Evolutionary conservation across 1,140 invertebrate species (phyloP).

Genomic region (Zaprionus lachaisei): DNA sequence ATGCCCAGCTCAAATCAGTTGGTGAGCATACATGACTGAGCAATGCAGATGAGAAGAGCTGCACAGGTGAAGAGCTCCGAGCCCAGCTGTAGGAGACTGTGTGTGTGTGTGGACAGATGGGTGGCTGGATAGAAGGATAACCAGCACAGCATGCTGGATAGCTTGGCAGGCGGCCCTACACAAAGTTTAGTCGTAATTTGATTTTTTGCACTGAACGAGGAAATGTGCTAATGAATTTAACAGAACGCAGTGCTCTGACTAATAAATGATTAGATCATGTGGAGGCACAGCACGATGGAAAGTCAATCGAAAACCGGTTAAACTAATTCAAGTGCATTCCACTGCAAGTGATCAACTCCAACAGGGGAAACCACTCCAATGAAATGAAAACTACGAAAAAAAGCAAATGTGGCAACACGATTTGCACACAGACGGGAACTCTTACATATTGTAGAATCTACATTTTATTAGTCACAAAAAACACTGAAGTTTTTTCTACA

Average conservation of each 20-base stretch:
- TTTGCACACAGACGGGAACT: too few relatives aligned
- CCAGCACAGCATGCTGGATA: neutral
- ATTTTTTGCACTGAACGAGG: slow-evolving; percentile 22
- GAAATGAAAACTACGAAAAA: neutral
- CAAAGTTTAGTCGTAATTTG: slow-evolving; percentile 4
- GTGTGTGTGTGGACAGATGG: slow-evolving; percentile 9
- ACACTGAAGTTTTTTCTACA: too few relatives aligned
- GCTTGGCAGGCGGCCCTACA: neutral
- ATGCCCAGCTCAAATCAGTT: slow-evolving; percentile 69
- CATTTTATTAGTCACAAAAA: too few relatives aligned
- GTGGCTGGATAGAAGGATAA: slow-evolving; percentile 1
- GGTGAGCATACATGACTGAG: slow-evolving; percentile 72
- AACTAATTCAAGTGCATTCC: slow-evolving; percentile 2
- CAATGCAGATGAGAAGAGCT: slow-evolving; percentile 64
- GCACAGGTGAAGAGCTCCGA: slow-evolving; percentile 23
- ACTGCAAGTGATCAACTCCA: neutral
- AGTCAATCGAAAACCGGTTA: slow-evolving; percentile 21
- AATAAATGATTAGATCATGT: slow-evolving; percentile 39
- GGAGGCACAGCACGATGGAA: slow-evolving; percentile 9
- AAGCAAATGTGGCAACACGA: too few relatives aligned
- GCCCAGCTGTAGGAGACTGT: neutral
- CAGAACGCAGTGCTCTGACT: slow-evolving; percentile 14
- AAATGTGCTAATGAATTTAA: slow-evolving; percentile 34
- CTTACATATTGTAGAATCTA: too few relatives aligned
- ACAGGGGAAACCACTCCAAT: neutral